phyloP scores from a whole-genome alignment of 2,888 invertebrate genomes.

The Spilarctia lutea region DNA sequence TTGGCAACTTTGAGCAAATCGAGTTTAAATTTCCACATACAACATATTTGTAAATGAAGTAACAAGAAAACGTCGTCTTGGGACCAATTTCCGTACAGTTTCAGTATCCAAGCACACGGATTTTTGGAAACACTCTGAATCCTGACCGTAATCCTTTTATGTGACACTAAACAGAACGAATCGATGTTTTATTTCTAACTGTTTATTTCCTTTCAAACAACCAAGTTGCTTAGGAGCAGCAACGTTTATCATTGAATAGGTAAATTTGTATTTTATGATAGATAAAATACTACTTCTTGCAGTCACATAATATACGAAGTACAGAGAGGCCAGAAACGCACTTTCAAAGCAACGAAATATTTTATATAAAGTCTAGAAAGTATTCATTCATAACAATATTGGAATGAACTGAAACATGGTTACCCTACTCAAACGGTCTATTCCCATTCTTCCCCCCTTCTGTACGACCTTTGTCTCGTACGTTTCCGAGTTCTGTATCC shows the following conservation, averaged over 20 bases:
- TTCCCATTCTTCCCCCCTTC: conserved; percentile 19
- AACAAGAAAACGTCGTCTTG: conserved; percentile 49
- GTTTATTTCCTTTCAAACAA: not conserved
- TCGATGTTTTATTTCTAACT: not conserved
- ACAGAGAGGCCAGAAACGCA: not conserved
- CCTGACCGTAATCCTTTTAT: not conserved
- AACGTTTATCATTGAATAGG: not conserved
- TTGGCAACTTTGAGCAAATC: conserved; percentile 23
- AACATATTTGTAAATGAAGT: conserved; percentile 43
- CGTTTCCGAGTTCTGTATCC: conserved; percentile 57
- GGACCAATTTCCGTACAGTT: conserved; percentile 39
- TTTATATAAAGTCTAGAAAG: not conserved
- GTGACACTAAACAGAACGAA: not conserved
- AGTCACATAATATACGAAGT: not conserved
- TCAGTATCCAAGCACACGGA: conserved; percentile 2
- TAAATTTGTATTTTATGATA: not conserved
- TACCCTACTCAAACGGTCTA: conserved; percentile 9
- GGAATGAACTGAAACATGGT: conserved; percentile 1
- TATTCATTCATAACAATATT: not conserved
- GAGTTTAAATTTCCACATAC: conserved; percentile 34
- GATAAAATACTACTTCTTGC: not conserved
- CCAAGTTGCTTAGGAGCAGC: not conserved
- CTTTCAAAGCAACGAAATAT: not conserved
- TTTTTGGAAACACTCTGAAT: conserved; percentile 4
- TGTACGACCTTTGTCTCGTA: conserved; percentile 56